A percentile compares a stretch with the other conserved stretches of the same genome.
Evolutionary conservation across 2,113 vertebrate species (phyloP).

Genomic region (Misgurnus mizolepis): DNA sequence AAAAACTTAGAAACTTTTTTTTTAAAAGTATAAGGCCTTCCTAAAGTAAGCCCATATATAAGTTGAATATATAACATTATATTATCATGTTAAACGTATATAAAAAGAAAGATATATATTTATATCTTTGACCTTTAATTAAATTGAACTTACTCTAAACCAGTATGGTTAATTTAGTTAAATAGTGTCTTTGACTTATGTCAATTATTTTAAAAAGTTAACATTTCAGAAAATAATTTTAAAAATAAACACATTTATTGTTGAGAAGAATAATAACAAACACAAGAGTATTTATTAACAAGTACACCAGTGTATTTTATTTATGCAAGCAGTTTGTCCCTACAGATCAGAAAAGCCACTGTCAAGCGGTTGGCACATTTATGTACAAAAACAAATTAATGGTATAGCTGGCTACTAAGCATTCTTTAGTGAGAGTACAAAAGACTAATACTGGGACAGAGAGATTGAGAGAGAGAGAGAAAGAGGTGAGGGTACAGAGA

Average conservation of each 20-base stretch:
- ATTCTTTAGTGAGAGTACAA: constrained; percentile 97
- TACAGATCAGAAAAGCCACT: constrained; percentile 99
- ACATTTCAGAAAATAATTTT: background rate
- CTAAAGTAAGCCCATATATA: background rate
- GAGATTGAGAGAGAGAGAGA: constrained; percentile 35
- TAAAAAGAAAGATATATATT: background rate
- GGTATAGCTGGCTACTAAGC: constrained; percentile 96
- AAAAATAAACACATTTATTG: background rate
- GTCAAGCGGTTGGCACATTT: constrained; percentile 99
- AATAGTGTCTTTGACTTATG: background rate
- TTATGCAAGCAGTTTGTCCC: constrained; percentile 98
- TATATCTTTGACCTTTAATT: no score
- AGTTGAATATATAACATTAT: background rate
- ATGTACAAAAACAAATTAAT: constrained; percentile 98
- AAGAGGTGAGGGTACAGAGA: background rate
- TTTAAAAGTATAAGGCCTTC: no score
- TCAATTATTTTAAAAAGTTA: no score
- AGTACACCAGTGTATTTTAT: constrained; percentile 98
- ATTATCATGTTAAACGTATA: background rate
- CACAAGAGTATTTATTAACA: constrained; percentile 73
- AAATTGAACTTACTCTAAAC: no score
- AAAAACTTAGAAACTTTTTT: no score
- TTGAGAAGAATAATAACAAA: constrained; percentile 44
- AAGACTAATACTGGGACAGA: constrained; percentile 91
- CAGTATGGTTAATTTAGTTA: no score